Percentiles rank a stretch among this genome's conserved stretches.
Conservation (phyloP, 1,140 invertebrate species). For the Drosophila eugracilis region DNA sequence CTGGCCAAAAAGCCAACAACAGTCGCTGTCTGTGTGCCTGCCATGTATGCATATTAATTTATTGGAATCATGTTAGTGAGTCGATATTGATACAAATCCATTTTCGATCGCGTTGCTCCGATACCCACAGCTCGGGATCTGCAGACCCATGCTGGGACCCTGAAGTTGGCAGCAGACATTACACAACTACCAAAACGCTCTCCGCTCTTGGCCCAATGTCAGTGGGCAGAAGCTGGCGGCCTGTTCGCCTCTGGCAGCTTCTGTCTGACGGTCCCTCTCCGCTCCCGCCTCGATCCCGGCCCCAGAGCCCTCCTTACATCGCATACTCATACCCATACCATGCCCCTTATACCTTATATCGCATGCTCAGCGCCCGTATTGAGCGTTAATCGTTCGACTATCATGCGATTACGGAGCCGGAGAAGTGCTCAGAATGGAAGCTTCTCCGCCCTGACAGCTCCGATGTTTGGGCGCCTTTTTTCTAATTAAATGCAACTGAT, state of each 20-base stretch:
- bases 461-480: slow-evolving; percentile 56
- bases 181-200: slow-evolving; percentile 48
- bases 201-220: slow-evolving; percentile 36
- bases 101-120: slow-evolving; percentile 73
- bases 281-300: neutral
- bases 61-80: slow-evolving; percentile 84
- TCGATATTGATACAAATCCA: slow-evolving; percentile 85
- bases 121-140: slow-evolving; percentile 36
- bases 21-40: slow-evolving; percentile 57
- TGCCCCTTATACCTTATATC: too few species aligned
- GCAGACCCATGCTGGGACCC: slow-evolving; percentile 44
- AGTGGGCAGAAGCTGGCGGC: slow-evolving; percentile 43
- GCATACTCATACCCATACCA: neutral
- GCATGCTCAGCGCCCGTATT: slow-evolving; percentile 73
- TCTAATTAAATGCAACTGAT: slow-evolving; percentile 78
- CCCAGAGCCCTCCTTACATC: neutral
- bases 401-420: slow-evolving; percentile 63
- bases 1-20: slow-evolving; percentile 46
- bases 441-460: slow-evolving; percentile 53
- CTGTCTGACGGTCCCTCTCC: slow-evolving; percentile 10
- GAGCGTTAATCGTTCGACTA: slow-evolving; percentile 65
- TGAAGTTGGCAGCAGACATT: slow-evolving; percentile 45
- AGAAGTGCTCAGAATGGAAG: slow-evolving; percentile 27
- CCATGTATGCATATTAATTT: slow-evolving; percentile 84
- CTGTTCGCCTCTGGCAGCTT: slow-evolving; percentile 42